phyloP scores from a whole-genome alignment of 2,797 vertebrate genomes.

The Pantherophis alleghaniensis region DNA sequence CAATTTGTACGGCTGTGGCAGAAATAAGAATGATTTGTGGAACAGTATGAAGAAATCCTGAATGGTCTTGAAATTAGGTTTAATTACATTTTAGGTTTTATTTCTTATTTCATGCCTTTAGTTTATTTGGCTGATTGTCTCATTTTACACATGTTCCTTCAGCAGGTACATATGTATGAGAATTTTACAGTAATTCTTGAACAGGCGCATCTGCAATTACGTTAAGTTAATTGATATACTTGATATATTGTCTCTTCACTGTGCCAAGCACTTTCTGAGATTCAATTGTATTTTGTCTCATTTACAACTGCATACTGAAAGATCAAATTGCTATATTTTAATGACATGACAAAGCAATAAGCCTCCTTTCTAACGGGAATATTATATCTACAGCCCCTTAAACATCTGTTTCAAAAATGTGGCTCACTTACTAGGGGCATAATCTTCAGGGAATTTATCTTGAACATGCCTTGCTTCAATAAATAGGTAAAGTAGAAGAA shows the following conservation, averaged over 20 bases:
- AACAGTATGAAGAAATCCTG: background rate
- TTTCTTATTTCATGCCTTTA: background rate
- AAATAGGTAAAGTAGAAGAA: background rate
- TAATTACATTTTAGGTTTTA: background rate
- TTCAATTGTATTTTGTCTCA: background rate
- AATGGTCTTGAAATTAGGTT: background rate
- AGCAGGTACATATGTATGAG: background rate
- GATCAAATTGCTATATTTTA: background rate
- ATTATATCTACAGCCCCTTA: background rate
- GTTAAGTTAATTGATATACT: background rate
- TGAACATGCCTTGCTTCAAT: background rate
- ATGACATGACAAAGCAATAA: background rate
- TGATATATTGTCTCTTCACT: conserved; percentile 2
- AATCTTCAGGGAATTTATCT: background rate
- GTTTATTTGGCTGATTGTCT: background rate
- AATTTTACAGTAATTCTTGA: background rate
- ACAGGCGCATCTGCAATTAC: background rate
- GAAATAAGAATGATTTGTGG: background rate
- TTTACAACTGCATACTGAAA: background rate
- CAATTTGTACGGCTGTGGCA: background rate
- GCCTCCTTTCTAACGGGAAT: background rate
- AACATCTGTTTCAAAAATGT: background rate
- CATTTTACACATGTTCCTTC: background rate
- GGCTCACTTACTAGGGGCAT: background rate
- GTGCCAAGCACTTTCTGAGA: background rate